Evolutionary conservation across 2,113 vertebrate genomes (phyloP).

Genomic region (Misgurnus mizolepis): DNA sequence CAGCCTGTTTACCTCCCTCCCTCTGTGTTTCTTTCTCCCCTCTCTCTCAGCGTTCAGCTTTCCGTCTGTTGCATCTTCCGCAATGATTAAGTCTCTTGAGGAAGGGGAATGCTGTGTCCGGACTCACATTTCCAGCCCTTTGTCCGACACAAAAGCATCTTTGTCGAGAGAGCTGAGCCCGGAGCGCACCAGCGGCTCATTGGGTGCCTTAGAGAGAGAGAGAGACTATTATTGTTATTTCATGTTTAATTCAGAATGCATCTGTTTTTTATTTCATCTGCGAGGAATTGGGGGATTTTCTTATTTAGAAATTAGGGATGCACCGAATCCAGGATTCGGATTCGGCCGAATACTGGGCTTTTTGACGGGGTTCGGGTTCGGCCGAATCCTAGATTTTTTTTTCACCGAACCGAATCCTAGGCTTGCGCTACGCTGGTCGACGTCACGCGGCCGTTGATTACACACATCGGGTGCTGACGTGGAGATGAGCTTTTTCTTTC

Average conservation of each 20-base stretch:
- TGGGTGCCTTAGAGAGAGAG: slow-evolving; percentile 61
- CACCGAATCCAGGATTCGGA: too few relatives aligned
- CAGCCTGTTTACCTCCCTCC: slow-evolving; percentile 13
- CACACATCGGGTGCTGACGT: too few relatives aligned
- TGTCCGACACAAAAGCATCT: slow-evolving; percentile 71
- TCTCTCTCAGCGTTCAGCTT: not conserved
- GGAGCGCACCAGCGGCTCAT: slow-evolving; percentile 58
- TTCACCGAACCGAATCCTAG: too few relatives aligned
- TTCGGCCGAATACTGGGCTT: too few relatives aligned
- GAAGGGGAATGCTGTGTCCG: slow-evolving; percentile 63
- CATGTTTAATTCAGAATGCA: slow-evolving; percentile 65
- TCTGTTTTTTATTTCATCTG: slow-evolving; percentile 54
- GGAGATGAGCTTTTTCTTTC: too few relatives aligned
- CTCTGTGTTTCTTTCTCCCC: slow-evolving; percentile 9
- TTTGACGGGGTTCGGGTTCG: too few relatives aligned
- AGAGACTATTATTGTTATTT: slow-evolving; percentile 67
- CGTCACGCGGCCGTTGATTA: too few relatives aligned
- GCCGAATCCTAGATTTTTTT: too few relatives aligned
- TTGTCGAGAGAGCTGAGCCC: slow-evolving; percentile 69
- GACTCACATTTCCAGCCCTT: slow-evolving; percentile 72
- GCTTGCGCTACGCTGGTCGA: too few relatives aligned
- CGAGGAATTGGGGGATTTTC: slow-evolving; percentile 39
- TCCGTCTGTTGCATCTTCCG: slow-evolving; percentile 62
- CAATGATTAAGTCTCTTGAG: slow-evolving; percentile 75
- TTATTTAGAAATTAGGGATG: too few relatives aligned